phyloP scores from a whole-genome alignment of 1,140 invertebrate species.

The Drosophila tropicalis region DNA sequence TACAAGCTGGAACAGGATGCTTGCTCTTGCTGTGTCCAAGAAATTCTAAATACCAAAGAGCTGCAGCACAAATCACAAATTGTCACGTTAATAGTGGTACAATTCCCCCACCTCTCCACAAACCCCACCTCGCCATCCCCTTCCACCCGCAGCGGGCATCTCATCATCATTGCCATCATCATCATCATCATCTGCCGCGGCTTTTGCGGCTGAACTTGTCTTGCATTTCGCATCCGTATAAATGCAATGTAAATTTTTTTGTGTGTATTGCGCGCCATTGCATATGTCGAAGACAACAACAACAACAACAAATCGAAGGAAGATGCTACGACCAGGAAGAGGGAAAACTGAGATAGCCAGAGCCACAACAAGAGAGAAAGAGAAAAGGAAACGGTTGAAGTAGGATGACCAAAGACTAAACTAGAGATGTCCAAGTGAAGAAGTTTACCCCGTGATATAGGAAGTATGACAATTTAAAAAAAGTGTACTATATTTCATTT shows the following conservation, averaged over 20 bases:
- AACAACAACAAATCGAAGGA: slow-evolving; percentile 38
- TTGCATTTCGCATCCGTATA: slow-evolving; percentile 75
- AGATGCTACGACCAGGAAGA: slow-evolving; percentile 7
- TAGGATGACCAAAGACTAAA: slow-evolving; percentile 7
- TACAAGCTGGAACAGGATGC: slow-evolving; percentile 46
- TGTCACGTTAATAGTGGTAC: slow-evolving; percentile 79
- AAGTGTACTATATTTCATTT: too few relatives aligned
- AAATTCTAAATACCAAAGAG: slow-evolving; percentile 80
- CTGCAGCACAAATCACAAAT: slow-evolving; percentile 78
- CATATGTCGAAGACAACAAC: slow-evolving; percentile 74
- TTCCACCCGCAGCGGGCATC: slow-evolving; percentile 7
- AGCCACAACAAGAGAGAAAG: not conserved
- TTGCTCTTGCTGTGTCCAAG: slow-evolving; percentile 62
- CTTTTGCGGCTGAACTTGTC: slow-evolving; percentile 37
- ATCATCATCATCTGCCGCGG: slow-evolving; percentile 15
- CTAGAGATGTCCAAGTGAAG: slow-evolving; percentile 12
- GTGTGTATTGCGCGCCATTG: slow-evolving; percentile 72
- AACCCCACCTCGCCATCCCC: slow-evolving; percentile 13
- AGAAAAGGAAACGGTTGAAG: not conserved
- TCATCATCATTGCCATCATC: slow-evolving; percentile 33
- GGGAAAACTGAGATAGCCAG: slow-evolving; percentile 8
- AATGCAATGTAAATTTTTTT: slow-evolving; percentile 82
- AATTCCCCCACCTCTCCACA: slow-evolving; percentile 26
- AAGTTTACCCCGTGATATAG: not conserved
- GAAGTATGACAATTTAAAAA: not conserved